Percentiles rank a stretch among this genome's conserved stretches.
Evolutionary conservation across 2,113 vertebrate genomes (phyloP).

Genomic region (Phylloscopus trochiloides): DNA sequence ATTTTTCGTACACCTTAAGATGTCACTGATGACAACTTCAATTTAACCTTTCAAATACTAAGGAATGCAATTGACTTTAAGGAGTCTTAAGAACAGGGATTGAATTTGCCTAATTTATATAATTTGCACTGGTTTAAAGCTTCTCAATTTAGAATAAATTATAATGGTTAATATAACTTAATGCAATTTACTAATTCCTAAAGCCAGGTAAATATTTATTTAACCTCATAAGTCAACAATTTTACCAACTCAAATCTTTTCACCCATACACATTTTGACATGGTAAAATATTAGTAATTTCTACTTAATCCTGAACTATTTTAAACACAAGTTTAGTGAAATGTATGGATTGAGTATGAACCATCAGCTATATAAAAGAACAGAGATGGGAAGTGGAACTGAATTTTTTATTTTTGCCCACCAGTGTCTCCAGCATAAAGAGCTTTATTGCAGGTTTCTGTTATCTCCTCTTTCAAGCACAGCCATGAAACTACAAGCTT

Average conservation of each 20-base stretch:
- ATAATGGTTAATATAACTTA: background rate
- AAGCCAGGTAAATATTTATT: background rate
- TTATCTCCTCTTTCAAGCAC: background rate
- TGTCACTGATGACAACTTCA: background rate
- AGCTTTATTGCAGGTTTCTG: background rate
- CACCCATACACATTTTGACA: background rate
- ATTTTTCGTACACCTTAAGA: background rate
- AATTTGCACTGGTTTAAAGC: background rate
- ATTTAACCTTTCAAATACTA: background rate
- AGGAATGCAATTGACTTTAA: background rate
- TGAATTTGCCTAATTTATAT: background rate
- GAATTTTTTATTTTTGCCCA: background rate
- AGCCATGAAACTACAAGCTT: background rate
- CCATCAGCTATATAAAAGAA: background rate
- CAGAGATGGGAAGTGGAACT: background rate
- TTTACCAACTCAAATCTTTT: conserved; percentile 16
- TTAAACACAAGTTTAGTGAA: background rate
- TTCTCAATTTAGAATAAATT: background rate
- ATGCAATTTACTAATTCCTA: background rate
- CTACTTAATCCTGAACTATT: background rate
- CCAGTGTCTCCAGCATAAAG: background rate
- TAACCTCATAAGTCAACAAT: background rate
- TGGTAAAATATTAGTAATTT: conserved; percentile 10
- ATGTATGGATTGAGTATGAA: background rate
- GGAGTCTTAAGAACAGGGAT: background rate